phyloP scores from a whole-genome alignment of 1,140 invertebrate genomes.

The Drosophila baimaii region DNA sequence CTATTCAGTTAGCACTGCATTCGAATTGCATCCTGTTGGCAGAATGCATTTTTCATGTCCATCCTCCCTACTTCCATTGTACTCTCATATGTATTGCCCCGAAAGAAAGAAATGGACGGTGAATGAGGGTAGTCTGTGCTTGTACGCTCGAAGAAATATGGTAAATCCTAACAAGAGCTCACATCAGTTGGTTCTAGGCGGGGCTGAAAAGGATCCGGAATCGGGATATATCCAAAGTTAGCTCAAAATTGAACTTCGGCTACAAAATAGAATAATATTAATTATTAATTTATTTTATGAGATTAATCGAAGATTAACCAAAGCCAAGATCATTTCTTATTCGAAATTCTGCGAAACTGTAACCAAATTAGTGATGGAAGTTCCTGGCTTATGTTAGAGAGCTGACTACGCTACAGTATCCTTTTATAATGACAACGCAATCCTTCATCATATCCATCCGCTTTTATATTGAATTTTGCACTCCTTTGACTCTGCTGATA shows the following conservation, averaged over 20 bases:
- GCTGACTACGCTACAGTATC: too few species aligned
- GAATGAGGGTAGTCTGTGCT: neutral
- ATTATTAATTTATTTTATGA: neutral
- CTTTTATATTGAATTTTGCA: neutral
- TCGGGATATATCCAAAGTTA: neutral
- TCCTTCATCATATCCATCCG: neutral
- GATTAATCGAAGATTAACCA: too few species aligned
- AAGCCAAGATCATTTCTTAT: too few species aligned
- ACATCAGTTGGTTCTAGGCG: neutral
- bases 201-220: neutral
- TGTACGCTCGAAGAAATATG: neutral
- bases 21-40: slow-evolving; percentile 40
- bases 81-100: neutral
- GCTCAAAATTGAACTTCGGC: too few species aligned
- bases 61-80: slow-evolving; percentile 9
- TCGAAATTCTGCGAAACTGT: too few species aligned
- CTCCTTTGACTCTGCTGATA: neutral
- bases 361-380: too few species aligned
- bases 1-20: slow-evolving; percentile 43
- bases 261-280: neutral
- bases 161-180: neutral
- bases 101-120: slow-evolving; percentile 17
- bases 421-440: too few species aligned
- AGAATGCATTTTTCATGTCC: slow-evolving; percentile 72
- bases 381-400: too few species aligned